Evolutionary conservation across 2,888 invertebrate species (phyloP).

Genomic region (Nomada lathburiana): DNA sequence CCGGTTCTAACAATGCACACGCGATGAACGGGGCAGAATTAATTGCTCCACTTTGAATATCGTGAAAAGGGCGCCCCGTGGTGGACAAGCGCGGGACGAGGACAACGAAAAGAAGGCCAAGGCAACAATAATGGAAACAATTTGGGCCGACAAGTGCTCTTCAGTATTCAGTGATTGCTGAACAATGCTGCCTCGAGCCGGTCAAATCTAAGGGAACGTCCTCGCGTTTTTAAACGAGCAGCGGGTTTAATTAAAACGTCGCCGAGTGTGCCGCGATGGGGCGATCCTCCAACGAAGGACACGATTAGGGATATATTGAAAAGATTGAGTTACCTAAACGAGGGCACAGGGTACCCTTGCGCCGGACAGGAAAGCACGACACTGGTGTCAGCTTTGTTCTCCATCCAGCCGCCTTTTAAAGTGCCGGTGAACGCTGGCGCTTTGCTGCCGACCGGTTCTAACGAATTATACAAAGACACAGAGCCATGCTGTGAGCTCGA

Average conservation of each 20-base stretch:
- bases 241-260: neutral
- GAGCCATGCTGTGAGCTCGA: slow-evolving; percentile 54
- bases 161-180: slow-evolving; percentile 34
- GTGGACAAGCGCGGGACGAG: slow-evolving; percentile 15
- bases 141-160: slow-evolving; percentile 41
- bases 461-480: slow-evolving; percentile 63
- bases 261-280: neutral
- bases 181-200: slow-evolving; percentile 30
- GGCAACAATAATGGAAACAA: slow-evolving; percentile 52
- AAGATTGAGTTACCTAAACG: slow-evolving; percentile 87
- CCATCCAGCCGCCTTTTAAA: slow-evolving; percentile 81
- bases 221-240: slow-evolving; percentile 24
- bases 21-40: slow-evolving; percentile 51
- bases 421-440: slow-evolving; percentile 87
- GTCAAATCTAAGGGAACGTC: slow-evolving; percentile 7
- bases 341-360: slow-evolving; percentile 90
- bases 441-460: slow-evolving; percentile 87
- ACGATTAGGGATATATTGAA: neutral
- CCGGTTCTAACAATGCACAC: slow-evolving; percentile 85
- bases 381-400: slow-evolving; percentile 72
- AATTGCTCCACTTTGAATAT: slow-evolving; percentile 46
- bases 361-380: slow-evolving; percentile 89
- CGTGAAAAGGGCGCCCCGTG: slow-evolving; percentile 16
- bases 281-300: neutral
- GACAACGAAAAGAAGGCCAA: slow-evolving; percentile 52